Evolutionary conservation across 2,888 invertebrate genomes (phyloP), one percentile per base, ranked within the genome.

Genomic region (Conchocele bisecta): DNA sequence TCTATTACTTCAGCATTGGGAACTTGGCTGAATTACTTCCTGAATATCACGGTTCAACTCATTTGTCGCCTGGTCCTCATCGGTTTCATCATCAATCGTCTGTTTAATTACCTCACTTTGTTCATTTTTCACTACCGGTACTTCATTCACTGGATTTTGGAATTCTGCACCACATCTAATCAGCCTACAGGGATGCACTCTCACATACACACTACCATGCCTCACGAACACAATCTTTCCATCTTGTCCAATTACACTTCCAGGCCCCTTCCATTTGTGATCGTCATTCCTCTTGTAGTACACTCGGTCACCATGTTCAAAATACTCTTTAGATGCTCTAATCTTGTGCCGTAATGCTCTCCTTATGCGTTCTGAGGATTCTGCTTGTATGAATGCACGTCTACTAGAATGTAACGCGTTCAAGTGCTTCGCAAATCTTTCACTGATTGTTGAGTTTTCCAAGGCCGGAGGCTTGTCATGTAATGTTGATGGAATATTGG

Each of bases 191-290:
- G 67, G 51, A 58, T 73, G 70, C 9, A 76, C 73, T 48, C 73
- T 46, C 1, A 78, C 67, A 54, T 51, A 53, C 2, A 56, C 48
- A 9, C 73, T 71, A 15, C 79, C 76, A 66, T 81, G 81, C 44
- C 71, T 51, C 13, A 76, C 76, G 71, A 81, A 76, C 4, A 79
- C 68, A n/a, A 75, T 70, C 37, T 51, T 56, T 4, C 73, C 73
- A 65, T 76, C 75, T 51, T 76, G 70, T 33, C 75, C 76, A 42
- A 78, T 80, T 1, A 78, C 75, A 35, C 22, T 46, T 26, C 66
- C 77, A 54, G 72, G 72, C 11, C 75, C 71, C 50, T 66, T 80
- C 77, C 80, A 78, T 51, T 72, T 57, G 39, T 50, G 35, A 39
- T 58, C 33, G 67, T 75, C 72, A 56, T 66, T 44, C 20, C 78